A percentile compares a stretch with the other conserved stretches of the same genome.
phyloP scores from a whole-genome alignment of 2,888 invertebrate genomes.

The Barypeithes pellucidus region DNA sequence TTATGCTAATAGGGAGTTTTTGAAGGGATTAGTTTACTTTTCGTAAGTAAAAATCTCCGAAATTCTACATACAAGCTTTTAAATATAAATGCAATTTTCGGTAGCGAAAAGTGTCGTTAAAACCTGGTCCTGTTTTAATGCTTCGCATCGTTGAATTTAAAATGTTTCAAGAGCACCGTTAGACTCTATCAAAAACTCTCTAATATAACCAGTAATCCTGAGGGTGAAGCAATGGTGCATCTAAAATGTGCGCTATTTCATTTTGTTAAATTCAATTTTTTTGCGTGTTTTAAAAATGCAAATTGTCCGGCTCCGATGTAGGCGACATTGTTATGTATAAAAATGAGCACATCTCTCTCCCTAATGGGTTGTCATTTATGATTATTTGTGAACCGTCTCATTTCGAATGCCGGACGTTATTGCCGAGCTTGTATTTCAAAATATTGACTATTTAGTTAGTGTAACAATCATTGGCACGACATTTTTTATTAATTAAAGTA shows the following conservation, averaged over 20 bases:
- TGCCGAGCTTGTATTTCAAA: background rate
- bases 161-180: too few relatives aligned
- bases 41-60: too few relatives aligned
- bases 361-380: background rate
- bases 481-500: too few relatives aligned
- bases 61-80: too few relatives aligned
- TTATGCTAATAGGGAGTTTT: conserved; percentile 3
- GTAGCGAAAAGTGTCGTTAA: too few relatives aligned
- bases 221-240: background rate
- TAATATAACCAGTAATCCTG: background rate
- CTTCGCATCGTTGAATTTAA: too few relatives aligned
- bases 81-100: too few relatives aligned
- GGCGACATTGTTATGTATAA: conserved; percentile 3
- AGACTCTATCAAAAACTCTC: too few relatives aligned
- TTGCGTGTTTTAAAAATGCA: conserved; percentile 5
- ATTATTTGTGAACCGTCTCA: background rate
- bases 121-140: too few relatives aligned
- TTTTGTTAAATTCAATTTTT: conserved; percentile 18
- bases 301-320: background rate
- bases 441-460: background rate
- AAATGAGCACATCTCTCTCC: background rate
- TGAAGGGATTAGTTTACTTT: too few relatives aligned
- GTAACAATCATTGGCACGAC: too few relatives aligned
- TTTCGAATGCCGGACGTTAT: background rate
- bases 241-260: conserved; percentile 12